Percentiles rank a stretch among this genome's conserved stretches.
Evolutionary conservation across 2,797 vertebrate genomes (phyloP).

Genomic region (Centropyge bicolor): DNA sequence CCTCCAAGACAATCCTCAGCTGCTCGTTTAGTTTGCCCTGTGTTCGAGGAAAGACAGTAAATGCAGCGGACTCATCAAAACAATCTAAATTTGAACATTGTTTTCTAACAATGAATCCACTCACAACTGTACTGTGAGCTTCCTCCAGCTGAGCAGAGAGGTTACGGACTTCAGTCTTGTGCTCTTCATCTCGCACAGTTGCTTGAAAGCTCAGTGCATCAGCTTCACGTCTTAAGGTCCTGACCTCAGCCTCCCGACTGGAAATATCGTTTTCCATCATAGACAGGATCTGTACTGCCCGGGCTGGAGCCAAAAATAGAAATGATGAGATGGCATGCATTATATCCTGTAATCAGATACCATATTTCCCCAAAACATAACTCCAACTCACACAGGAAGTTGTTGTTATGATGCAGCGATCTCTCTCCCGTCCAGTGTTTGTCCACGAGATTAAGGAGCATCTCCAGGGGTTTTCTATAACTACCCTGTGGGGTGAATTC

Average conservation of each 20-base stretch:
- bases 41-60: constrained; percentile 19
- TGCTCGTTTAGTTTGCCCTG: constrained; percentile 84
- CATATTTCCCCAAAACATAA: constrained; percentile 46
- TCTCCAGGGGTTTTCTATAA: constrained; percentile 84
- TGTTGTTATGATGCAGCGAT: constrained; percentile 84
- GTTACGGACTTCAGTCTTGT: constrained; percentile 59
- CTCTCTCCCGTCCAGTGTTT: constrained; percentile 85
- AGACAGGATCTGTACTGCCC: constrained; percentile 87
- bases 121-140: constrained; percentile 77
- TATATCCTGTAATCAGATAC: constrained; percentile 54
- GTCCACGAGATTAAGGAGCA: constrained; percentile 88
- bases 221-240: constrained; percentile 76
- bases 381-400: constrained; percentile 87
- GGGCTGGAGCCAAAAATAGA: constrained; percentile 79
- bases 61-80: background rate
- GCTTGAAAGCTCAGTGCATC: constrained; percentile 67
- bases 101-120: constrained; percentile 33
- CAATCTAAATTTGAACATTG: background rate
- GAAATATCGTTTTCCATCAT: constrained; percentile 80
- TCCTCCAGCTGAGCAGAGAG: constrained; percentile 77
- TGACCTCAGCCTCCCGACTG: constrained; percentile 75
- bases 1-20: constrained; percentile 84
- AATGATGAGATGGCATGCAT: constrained; percentile 34
- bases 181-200: constrained; percentile 69
- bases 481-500: constrained; percentile 67